Evolutionary conservation across 1,140 invertebrate genomes (phyloP), one percentile per base, ranked within the genome.

Genomic region (Temnothorax longispinosus): DNA sequence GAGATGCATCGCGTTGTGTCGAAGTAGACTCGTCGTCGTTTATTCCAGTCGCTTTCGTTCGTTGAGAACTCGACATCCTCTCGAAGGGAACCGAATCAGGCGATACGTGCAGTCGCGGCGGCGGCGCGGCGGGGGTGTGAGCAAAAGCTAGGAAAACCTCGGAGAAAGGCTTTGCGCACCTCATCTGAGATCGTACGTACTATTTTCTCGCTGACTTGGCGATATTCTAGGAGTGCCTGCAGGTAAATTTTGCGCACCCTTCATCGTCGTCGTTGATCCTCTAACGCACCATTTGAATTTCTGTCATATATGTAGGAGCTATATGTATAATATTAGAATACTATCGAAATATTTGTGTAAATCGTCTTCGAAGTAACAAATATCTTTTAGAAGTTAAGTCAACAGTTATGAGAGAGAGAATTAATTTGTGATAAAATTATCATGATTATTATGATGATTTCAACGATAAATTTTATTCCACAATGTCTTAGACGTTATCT

Each of bases 1-100:
- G 32, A 18, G 32, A 67, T 21, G 21, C 8, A 27, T 27, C 13
- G 58, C 35, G 35, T 54, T 11, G 44, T 15, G 15, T 13, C 21
- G 15, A 18, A 38, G 50, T 32, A 62, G 44, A 21, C 44, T 67
- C 47, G 77, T 78, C 76, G 38, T 90, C 76, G 38, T 90, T 91
- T 91, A 88, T 88, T 90, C 62, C 82, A 65, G 15, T 88, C 77
- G 78, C 41, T 72, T 85, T 85, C 67, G 64, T 38, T 58, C 56
- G 82, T 41, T 41, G 86, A 74, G 41, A 88, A 88, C 62, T n/a
- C 64, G 41, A 50, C 44, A 47, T n/a, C 13, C 52, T 38, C 75
- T 86, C 77, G 56, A 71, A 77, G 58, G 41, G 75, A 89, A 78
- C 72, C 82, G 72, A 88, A 90, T 90, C 86, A 88, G 35, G 35